Evolutionary conservation across 1,140 invertebrate genomes (phyloP).

Genomic region (Platyscapa corneri): DNA sequence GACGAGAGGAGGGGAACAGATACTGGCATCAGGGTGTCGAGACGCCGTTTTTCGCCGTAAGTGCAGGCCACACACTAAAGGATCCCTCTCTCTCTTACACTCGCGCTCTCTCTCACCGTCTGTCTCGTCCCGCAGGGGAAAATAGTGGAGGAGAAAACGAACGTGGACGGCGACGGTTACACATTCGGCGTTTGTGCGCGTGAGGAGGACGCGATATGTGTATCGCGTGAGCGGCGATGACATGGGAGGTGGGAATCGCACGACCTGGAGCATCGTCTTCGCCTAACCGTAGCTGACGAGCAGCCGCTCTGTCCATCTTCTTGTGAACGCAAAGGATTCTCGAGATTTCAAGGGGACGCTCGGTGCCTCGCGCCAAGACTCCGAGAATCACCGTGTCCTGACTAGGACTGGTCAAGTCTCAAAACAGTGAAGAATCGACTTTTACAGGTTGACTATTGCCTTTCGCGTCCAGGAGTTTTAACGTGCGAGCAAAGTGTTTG

Average conservation of each 20-base stretch:
- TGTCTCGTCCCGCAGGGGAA: background rate
- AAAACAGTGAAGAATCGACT: too few relatives aligned
- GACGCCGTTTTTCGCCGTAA: constrained; percentile 32
- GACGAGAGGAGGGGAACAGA: constrained; percentile 7
- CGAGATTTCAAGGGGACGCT: background rate
- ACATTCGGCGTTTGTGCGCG: background rate
- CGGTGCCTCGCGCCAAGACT: background rate
- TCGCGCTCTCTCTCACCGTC: background rate
- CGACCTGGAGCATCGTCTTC: background rate
- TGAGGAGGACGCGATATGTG: background rate
- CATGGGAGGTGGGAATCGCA: background rate
- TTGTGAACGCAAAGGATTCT: background rate
- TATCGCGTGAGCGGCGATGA: background rate
- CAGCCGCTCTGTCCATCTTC: background rate
- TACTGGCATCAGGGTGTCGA: constrained; percentile 31
- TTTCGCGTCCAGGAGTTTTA: background rate
- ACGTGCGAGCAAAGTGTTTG: background rate
- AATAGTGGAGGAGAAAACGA: constrained; percentile 10
- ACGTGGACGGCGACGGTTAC: constrained; percentile 21
- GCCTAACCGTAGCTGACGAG: background rate
- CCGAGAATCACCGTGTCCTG: background rate
- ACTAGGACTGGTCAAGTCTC: too few relatives aligned
- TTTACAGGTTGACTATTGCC: background rate
- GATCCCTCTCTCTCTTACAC: background rate
- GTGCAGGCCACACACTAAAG: background rate